Conservation (phyloP, 2,113 vertebrate genomes). For the Hippocampus zosterae region DNA sequence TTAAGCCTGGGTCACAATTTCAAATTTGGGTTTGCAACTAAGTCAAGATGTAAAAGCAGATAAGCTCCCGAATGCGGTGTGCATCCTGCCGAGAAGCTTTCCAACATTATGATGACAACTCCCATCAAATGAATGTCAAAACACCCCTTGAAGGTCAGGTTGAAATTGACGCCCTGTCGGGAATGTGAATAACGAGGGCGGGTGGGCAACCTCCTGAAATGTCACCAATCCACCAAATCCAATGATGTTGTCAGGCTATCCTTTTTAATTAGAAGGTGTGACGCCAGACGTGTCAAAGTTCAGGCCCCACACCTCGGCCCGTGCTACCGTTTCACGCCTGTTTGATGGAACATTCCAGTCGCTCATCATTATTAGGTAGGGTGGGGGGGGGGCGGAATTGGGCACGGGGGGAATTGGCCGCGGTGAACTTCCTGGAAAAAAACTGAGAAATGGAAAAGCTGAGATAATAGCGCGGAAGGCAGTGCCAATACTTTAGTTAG, state of each 20-base stretch:
- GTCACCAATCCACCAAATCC: slow-evolving; percentile 32
- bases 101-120: neutral
- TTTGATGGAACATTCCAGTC: slow-evolving; percentile 29
- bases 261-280: slow-evolving; percentile 34
- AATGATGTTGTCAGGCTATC: slow-evolving; percentile 22
- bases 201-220: slow-evolving; percentile 18
- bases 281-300: slow-evolving; percentile 27
- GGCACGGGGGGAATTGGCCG: no score
- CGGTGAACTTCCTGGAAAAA: neutral
- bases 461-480: neutral
- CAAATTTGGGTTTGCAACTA: no score
- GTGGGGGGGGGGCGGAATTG: no score
- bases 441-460: neutral
- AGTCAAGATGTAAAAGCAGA: no score
- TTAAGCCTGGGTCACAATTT: neutral
- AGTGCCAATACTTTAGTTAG: no score
- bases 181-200: slow-evolving; percentile 4
- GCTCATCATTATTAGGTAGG: slow-evolving; percentile 13
- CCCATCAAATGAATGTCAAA: neutral
- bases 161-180: slow-evolving; percentile 5
- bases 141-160: neutral
- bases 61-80: neutral
- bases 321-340: slow-evolving; percentile 8
- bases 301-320: slow-evolving; percentile 1
- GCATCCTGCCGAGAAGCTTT: neutral